phyloP scores from a whole-genome alignment of 1,140 invertebrate species.

The Homalodisca vitripennis region DNA sequence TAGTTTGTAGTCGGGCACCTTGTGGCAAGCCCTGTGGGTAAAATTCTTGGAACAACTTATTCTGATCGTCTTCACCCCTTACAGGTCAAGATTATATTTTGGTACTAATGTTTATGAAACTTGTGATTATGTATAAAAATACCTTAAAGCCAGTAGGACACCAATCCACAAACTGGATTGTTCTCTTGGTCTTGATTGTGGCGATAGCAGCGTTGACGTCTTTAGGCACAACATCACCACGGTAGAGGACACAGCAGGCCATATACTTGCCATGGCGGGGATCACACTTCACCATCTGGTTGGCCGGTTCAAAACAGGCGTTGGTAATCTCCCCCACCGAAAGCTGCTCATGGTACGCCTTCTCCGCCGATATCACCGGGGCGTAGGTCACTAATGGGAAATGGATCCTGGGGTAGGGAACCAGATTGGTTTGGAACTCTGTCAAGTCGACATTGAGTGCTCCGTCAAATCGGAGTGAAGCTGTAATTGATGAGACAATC shows the following conservation, averaged over 20 bases:
- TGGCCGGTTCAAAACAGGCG: conserved; percentile 64
- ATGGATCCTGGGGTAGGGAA: conserved; percentile 81
- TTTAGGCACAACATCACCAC: conserved; percentile 75
- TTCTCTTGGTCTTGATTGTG: conserved; percentile 80
- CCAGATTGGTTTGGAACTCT: conserved; percentile 89
- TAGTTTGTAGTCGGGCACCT: too few species aligned
- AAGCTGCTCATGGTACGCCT: conserved; percentile 80
- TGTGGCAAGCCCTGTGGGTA: too few species aligned
- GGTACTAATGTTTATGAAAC: too few species aligned
- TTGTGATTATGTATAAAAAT: too few species aligned
- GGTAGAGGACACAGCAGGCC: conserved; percentile 52
- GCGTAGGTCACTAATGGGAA: conserved; percentile 75
- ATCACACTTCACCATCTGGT: conserved; percentile 84
- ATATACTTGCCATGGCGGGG: conserved; percentile 76
- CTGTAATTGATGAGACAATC: conserved; percentile 83
- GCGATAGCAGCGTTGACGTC: conserved; percentile 84
- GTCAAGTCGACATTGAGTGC: conserved; percentile 86
- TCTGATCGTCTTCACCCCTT: too few species aligned
- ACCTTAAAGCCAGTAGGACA: conserved; percentile 82
- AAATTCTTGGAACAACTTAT: too few species aligned
- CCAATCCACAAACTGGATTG: too few species aligned
- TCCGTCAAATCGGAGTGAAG: conserved; percentile 84
- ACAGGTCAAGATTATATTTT: too few species aligned
- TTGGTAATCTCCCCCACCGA: conserved; percentile 75
- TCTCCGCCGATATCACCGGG: conserved; percentile 81